Conservation (phyloP, 2,888 invertebrate species). For the Heliconius erato region DNA sequence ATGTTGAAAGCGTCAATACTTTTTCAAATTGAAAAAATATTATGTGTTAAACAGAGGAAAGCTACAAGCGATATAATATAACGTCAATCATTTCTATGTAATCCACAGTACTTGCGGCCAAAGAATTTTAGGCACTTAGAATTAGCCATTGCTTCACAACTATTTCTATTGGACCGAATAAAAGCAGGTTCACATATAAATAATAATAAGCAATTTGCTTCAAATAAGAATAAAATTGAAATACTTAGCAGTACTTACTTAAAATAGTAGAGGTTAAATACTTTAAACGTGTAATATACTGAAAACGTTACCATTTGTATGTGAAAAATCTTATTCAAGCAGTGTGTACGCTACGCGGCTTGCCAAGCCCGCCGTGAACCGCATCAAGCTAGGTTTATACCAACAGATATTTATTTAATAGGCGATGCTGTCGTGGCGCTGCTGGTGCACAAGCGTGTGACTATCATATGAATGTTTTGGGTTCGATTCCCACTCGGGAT, state of each 20-base stretch:
- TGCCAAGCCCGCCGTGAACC: slow-evolving; percentile 39
- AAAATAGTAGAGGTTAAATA: slow-evolving; percentile 23
- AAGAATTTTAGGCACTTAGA: no score
- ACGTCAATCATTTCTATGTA: no score
- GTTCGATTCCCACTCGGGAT: no score
- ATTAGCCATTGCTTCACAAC: no score
- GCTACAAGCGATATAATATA: no score
- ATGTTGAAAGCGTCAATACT: no score
- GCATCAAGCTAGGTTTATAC: slow-evolving; percentile 31
- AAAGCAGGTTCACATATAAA: background rate
- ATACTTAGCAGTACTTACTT: background rate
- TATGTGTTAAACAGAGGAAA: no score
- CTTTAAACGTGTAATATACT: slow-evolving; percentile 36
- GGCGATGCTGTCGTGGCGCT: no score
- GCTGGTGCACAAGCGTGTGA: no score
- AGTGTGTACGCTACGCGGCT: slow-evolving; percentile 22
- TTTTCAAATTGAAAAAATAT: no score
- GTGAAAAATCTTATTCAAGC: slow-evolving; percentile 40
- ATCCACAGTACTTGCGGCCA: no score
- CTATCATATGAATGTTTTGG: no score
- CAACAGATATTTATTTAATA: slow-evolving; percentile 13
- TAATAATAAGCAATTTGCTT: background rate
- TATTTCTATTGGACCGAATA: background rate
- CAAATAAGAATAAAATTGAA: background rate
- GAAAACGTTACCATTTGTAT: slow-evolving; percentile 39